A percentile compares a stretch with the other conserved stretches of the same genome.
Conservation (phyloP, 2,888 invertebrate species). For the Yponomeuta cagnagella region DNA sequence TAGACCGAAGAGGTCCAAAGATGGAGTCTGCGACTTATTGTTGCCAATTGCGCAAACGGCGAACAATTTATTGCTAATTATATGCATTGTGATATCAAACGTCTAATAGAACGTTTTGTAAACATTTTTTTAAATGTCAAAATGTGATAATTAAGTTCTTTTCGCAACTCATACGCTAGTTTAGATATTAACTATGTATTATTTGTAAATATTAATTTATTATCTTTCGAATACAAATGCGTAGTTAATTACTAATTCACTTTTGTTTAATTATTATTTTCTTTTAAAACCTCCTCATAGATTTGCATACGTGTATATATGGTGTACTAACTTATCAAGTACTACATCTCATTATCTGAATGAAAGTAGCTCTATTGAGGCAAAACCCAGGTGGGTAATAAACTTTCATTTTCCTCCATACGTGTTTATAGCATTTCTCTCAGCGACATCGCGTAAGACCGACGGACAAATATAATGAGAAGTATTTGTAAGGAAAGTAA, state of each 20-base stretch:
- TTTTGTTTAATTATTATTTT: conserved; percentile 45
- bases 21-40: conserved; percentile 65
- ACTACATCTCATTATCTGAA: neutral
- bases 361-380: conserved; percentile 15
- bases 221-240: conserved; percentile 52
- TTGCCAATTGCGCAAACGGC: conserved; percentile 37
- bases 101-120: neutral
- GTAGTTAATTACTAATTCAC: conserved; percentile 41
- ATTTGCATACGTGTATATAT: neutral
- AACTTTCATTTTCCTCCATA: conserved; percentile 24
- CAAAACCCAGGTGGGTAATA: conserved; percentile 19
- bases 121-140: neutral
- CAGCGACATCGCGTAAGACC: neutral
- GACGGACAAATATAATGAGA: neutral
- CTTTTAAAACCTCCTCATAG: neutral
- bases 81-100: conserved; percentile 35
- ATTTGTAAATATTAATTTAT: conserved; percentile 47
- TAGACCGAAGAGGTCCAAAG: conserved; percentile 22
- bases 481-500: neutral
- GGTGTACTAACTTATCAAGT: neutral
- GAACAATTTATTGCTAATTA: conserved; percentile 16
- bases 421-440: conserved; percentile 4
- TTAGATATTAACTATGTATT: conserved; percentile 33
- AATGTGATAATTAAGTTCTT: conserved; percentile 14
- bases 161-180: neutral